Percentiles rank a stretch among this genome's conserved stretches.
Conservation (phyloP, 2,113 vertebrate genomes). For the Strix aluco region DNA sequence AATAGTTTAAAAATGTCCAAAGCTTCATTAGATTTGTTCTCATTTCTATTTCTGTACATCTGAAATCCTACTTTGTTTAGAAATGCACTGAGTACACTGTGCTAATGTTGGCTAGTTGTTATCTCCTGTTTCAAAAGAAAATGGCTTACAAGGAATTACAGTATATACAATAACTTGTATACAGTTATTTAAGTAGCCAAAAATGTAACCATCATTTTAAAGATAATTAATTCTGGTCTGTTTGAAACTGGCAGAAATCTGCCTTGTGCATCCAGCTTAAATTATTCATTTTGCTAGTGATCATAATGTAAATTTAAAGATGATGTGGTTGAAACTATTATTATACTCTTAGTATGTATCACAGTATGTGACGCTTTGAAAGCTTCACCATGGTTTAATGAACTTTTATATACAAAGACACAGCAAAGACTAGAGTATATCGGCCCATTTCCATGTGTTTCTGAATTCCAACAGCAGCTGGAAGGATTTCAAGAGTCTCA, state of each 20-base stretch:
- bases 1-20: neutral
- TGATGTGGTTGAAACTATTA: neutral
- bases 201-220: neutral
- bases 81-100: neutral
- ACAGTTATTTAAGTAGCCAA: neutral
- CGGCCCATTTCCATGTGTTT: neutral
- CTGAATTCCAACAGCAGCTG: neutral
- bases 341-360: neutral
- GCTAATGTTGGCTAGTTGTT: neutral
- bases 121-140: neutral
- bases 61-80: conserved; percentile 18
- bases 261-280: neutral
- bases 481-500: neutral
- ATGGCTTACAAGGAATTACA: neutral
- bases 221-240: neutral
- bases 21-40: neutral
- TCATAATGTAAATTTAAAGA: conserved; percentile 9
- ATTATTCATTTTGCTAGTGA: neutral
- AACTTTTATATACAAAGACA: neutral
- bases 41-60: neutral
- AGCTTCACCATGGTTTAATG: neutral
- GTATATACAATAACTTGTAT: neutral
- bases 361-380: neutral
- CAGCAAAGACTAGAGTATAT: neutral
- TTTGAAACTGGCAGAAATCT: neutral